These are phyloP conservation scores for Zaprionus gabonicus DNA, from an alignment of 1,140 invertebrate genomes.

Conservation along the genomic window DNA sequence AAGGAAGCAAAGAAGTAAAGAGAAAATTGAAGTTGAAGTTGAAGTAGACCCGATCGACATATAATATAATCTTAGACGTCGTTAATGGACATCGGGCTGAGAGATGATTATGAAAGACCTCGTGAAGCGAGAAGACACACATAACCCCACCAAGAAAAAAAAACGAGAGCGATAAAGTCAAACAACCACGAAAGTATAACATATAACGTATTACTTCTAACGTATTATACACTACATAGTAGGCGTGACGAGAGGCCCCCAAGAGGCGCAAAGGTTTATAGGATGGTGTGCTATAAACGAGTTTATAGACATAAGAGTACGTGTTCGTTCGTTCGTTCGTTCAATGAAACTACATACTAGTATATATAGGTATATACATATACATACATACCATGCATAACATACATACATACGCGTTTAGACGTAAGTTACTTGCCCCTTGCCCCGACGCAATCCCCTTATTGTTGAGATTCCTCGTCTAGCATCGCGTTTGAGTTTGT, in stretches of 20 bases:
- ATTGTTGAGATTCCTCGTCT: slow-evolving; percentile 33
- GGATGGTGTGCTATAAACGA: neutral
- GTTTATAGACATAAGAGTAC: neutral
- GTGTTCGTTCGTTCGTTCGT: neutral
- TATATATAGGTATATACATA: neutral
- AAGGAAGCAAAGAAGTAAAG: neutral
- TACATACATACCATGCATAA: slow-evolving; percentile 45
- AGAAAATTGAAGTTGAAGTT: neutral
- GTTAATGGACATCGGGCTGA: slow-evolving; percentile 11
- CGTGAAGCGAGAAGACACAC: slow-evolving; percentile 18
- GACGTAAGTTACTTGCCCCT: neutral
- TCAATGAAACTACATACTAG: neutral
- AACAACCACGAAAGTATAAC: slow-evolving; percentile 50
- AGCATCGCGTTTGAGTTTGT: slow-evolving; percentile 38
- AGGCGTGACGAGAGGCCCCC: slow-evolving; percentile 22
- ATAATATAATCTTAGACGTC: slow-evolving; percentile 23
- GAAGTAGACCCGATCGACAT: neutral
- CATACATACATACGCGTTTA: slow-evolving; percentile 7
- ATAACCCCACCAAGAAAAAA: slow-evolving; percentile 64
- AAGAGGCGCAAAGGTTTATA: neutral
- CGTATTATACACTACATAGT: slow-evolving; percentile 49
- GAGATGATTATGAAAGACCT: slow-evolving; percentile 7
- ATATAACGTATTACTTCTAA: slow-evolving; percentile 10
- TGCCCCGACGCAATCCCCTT: slow-evolving; percentile 5
- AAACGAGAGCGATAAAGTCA: slow-evolving; percentile 48